Conservation (phyloP, 2,888 invertebrate genomes). For the Hofmannophila pseudospretella region DNA sequence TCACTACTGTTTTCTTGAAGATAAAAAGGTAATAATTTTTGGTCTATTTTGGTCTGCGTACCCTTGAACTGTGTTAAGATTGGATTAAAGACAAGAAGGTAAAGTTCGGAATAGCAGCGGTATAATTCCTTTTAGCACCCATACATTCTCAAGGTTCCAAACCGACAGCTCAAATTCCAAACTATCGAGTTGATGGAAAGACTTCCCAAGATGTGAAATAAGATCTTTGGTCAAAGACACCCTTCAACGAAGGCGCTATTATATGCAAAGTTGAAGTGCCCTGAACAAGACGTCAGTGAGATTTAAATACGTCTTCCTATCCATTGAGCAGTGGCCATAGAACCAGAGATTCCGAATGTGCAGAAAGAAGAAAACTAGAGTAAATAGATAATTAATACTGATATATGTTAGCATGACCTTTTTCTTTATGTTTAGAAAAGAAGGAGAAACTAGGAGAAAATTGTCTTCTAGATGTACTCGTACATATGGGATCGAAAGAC, state of each 20-base stretch:
- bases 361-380: too few relatives aligned
- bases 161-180: constrained; percentile 2
- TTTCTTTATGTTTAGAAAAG: too few relatives aligned
- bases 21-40: background rate
- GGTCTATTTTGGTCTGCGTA: background rate
- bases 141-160: too few relatives aligned
- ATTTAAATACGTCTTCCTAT: constrained; percentile 64
- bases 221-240: constrained; percentile 33
- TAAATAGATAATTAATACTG: too few relatives aligned
- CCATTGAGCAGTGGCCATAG: constrained; percentile 31
- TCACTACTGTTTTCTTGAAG: constrained; percentile 34
- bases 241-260: constrained; percentile 44
- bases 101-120: too few relatives aligned
- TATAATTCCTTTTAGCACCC: background rate
- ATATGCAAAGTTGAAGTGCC: constrained; percentile 34
- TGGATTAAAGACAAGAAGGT: background rate
- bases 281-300: constrained; percentile 16
- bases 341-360: constrained; percentile 17
- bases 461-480: too few relatives aligned
- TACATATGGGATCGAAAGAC: too few relatives aligned
- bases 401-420: too few relatives aligned
- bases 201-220: constrained; percentile 20
- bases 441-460: too few relatives aligned
- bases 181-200: constrained; percentile 6
- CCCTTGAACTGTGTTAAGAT: background rate